These are phyloP conservation scores for Crossaster papposus DNA, from an alignment of 53 echinoderm and acorn worm species.

Conservation along the genomic window DNA sequence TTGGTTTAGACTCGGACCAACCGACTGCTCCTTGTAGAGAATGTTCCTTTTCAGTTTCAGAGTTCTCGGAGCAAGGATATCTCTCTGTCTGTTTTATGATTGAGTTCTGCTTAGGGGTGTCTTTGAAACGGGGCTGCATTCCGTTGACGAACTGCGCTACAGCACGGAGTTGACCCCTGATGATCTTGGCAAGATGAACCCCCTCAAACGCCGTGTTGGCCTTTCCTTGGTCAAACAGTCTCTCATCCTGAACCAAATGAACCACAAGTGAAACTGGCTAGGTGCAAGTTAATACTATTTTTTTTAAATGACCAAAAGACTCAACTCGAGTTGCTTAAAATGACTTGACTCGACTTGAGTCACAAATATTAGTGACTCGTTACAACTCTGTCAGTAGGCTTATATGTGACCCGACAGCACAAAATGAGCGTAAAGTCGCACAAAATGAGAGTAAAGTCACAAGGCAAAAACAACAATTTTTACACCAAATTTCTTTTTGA, in stretches of 20 bases:
- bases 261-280: background rate
- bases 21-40: background rate
- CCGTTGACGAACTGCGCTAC: background rate
- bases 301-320: too few relatives aligned
- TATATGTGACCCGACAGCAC: too few relatives aligned
- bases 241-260: constrained; percentile 35
- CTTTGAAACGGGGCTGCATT: background rate
- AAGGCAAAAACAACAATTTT: too few relatives aligned
- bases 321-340: too few relatives aligned
- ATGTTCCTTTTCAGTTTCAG: background rate
- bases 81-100: background rate
- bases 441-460: too few relatives aligned
- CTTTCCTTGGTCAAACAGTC: constrained; percentile 72
- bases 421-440: too few relatives aligned
- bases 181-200: constrained; percentile 29
- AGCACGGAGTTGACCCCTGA: constrained; percentile 27
- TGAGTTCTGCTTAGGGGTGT: background rate
- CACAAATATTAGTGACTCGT: too few relatives aligned
- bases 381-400: too few relatives aligned
- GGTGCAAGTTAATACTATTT: too few relatives aligned
- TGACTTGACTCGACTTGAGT: too few relatives aligned
- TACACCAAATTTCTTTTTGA: too few relatives aligned
- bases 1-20: background rate
- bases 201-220: constrained; percentile 64
- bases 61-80: background rate